Conservation (phyloP, 2,888 invertebrate species). For the Aspidiotus destructor region DNA sequence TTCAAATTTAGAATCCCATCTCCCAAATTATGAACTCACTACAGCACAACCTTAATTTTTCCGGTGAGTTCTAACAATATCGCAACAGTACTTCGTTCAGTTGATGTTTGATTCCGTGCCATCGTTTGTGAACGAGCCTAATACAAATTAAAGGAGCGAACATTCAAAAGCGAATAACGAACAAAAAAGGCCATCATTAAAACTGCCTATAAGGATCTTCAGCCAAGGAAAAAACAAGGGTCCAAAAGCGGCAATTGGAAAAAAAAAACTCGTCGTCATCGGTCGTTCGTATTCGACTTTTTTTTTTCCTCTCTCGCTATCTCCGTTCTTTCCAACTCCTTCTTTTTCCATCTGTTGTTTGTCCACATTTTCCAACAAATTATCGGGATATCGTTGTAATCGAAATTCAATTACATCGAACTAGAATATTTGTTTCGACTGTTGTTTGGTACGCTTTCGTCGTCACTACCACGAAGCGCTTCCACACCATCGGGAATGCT, state of each 20-base stretch:
- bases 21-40: no score
- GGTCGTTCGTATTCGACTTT: background rate
- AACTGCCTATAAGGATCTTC: no score
- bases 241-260: background rate
- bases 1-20: no score
- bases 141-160: no score
- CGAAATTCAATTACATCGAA: conserved; percentile 30
- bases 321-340: background rate
- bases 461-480: background rate
- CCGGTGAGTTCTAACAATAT: no score
- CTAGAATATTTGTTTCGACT: conserved; percentile 23
- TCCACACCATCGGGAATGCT: background rate
- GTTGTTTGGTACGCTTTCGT: background rate
- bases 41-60: no score
- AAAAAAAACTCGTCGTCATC: background rate
- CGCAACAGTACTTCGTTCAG: no score
- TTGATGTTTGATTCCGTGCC: no score
- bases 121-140: no score
- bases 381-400: conserved; percentile 28
- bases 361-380: conserved; percentile 28
- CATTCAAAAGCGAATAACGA: no score
- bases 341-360: conserved; percentile 24
- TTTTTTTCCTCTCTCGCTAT: conserved; percentile 8
- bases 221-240: background rate
- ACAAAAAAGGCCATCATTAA: no score